Evolutionary conservation across 2,797 vertebrate genomes (phyloP).

Genomic region (Hypotaenidia philippensis): DNA sequence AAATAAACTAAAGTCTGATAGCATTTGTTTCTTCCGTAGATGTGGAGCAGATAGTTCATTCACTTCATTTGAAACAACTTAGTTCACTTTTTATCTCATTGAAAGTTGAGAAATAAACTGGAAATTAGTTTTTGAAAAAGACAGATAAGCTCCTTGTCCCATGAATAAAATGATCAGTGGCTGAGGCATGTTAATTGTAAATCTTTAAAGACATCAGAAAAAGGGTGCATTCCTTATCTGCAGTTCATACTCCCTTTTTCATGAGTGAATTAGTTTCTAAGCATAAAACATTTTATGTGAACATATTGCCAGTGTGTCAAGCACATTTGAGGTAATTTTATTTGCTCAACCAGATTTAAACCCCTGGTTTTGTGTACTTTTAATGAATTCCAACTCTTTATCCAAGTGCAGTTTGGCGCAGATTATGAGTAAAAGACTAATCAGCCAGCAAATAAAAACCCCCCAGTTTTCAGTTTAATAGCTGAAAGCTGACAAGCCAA

Average conservation of each 20-base stretch:
- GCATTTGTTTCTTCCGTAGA: neutral
- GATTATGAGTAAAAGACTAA: neutral
- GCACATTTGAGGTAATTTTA: neutral
- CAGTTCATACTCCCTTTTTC: neutral
- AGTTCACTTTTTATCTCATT: neutral
- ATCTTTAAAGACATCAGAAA: neutral
- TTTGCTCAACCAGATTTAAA: neutral
- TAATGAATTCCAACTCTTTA: conserved; percentile 7
- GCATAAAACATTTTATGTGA: neutral
- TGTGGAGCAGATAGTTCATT: neutral
- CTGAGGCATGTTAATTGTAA: neutral
- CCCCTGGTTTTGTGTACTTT: neutral
- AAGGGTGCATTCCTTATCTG: neutral
- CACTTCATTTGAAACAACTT: neutral
- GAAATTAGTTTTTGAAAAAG: neutral
- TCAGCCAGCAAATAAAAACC: neutral
- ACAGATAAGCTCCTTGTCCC: neutral
- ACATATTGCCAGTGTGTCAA: neutral
- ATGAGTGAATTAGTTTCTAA: neutral
- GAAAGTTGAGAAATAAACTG: neutral
- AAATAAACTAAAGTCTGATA: neutral
- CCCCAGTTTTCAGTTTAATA: neutral
- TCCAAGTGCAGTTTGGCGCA: conserved; percentile 9
- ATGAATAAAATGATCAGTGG: neutral
- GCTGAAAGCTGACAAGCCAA: neutral